Base-by-base conservation (phyloP, 2,797 vertebrate species). In the Bovichtus diacanthus region DNA sequence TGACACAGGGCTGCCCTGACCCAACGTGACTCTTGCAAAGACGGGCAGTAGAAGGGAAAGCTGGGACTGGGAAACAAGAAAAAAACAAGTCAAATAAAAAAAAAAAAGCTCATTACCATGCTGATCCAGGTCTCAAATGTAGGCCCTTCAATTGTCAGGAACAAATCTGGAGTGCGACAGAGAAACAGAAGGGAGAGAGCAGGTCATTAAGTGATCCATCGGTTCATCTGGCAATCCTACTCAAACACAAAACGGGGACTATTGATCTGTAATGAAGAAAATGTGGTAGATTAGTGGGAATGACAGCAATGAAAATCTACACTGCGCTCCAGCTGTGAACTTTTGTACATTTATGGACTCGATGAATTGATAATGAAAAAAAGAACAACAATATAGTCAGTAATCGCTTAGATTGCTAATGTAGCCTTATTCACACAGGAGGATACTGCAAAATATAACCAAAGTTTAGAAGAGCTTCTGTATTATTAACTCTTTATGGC, bases 81-180 rank as follows among this genome's bases (percentile, higher is more conserved):
- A 9, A 23, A 41, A 67, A 49, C 0, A 38, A 6, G 2, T n/a
- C 2, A 1, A 65, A 66, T n/a, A 27, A 34, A 41, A 68, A 38
- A 8, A n/a, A n/a, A n/a, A n/a, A n/a, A n/a, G 6, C 5, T 70
- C 80, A 87, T 95, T 95, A 98, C 97, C 96, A 95, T 90, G 89
- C 95, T 98, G 84, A 95, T 78, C 97, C 96, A 98, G 1, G 94
- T 96, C 89, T 98, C 96, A 92, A 97, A 98, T 41, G 9, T 9
- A 0, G 86, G 70, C 8, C 56, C 75, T n/a, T 83, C 36, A 0
- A 94, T 96, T 8, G 97, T 98, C 67, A 98, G 96, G 90, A 97
- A 97, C 70, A 98, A 94, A 95, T 98, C 97, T 98, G 86, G 0
- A 82, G 84, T 15, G 25, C 65, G 56, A 77, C 47, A 87, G 74